phyloP scores from a whole-genome alignment of 2,888 invertebrate species.

The Microplitis manilae region DNA sequence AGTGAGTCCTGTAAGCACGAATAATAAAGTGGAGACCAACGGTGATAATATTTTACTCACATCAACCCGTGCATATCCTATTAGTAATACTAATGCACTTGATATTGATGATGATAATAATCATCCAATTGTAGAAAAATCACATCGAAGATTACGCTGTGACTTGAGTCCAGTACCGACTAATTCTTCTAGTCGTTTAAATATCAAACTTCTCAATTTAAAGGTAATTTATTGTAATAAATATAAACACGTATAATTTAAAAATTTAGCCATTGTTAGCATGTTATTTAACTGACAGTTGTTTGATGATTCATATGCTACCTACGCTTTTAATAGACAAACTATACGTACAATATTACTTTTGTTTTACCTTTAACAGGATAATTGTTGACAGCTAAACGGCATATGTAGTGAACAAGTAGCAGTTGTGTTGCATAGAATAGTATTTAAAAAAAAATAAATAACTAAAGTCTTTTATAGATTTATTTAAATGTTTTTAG shows the following conservation, averaged over 20 bases:
- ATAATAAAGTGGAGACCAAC: slow-evolving; percentile 58
- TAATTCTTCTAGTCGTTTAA: slow-evolving; percentile 63
- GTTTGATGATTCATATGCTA: slow-evolving; percentile 21
- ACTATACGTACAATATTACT: not conserved
- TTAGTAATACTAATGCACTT: slow-evolving; percentile 61
- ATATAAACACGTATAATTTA: not conserved
- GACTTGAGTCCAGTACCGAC: slow-evolving; percentile 69
- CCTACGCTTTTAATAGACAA: slow-evolving; percentile 14
- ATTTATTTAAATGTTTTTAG: slow-evolving; percentile 48
- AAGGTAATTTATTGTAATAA: slow-evolving; percentile 56
- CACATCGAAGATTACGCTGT: slow-evolving; percentile 68
- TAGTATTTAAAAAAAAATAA: not conserved
- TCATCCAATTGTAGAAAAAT: slow-evolving; percentile 63
- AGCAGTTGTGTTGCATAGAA: not conserved
- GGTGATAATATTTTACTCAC: slow-evolving; percentile 63
- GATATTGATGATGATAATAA: slow-evolving; percentile 61
- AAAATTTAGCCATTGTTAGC: slow-evolving; percentile 13
- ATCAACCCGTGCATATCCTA: slow-evolving; percentile 60
- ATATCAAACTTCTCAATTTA: slow-evolving; percentile 66
- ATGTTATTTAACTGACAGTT: slow-evolving; percentile 6
- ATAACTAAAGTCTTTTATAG: not conserved
- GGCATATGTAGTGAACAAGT: not conserved
- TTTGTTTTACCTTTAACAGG: not conserved
- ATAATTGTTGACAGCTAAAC: not conserved
- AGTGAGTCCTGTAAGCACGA: slow-evolving; percentile 68